Base-by-base conservation (phyloP, 2,888 invertebrate genomes). In the Julus scandinavius region DNA sequence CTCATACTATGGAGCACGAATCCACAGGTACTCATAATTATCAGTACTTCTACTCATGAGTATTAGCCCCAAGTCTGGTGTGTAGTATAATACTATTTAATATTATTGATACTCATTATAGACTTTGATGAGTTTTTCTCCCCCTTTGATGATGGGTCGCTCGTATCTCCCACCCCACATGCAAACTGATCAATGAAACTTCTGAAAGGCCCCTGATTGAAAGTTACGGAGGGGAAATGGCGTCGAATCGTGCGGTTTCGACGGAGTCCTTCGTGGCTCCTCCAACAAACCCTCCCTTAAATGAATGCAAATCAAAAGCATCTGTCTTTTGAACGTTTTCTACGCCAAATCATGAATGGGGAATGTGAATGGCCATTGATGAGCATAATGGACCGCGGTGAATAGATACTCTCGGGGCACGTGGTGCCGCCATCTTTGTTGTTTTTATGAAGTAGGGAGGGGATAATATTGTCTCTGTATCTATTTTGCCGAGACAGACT, bases 291-390 rank as follows among this genome's bases (percentile, higher is more conserved):
- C 85, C 85, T 40, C 49, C 85, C 29, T 49, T 13, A 45, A 45
- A 85, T 85, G 29, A 85, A 85, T 85, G 85, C 49, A 85, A 50
- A 85, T 85, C 85, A 85, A 85, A 85, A 85, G 85, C 85, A 85
- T 85, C 85, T 85, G 85, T 85, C 85, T 85, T 85, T 85, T 85
- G 80, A 80, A 40, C 80, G 80, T 29, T 80, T 80, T 80, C 80
- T 80, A 80, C 80, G 80, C 80, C 80, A 80, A 80, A 80, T 38
- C 80, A 80, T 80, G 80, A 80, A 80, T 80, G 80, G 80, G 29
- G 29, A 29, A 72, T 29, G 72, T 72, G 72, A 72, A 72, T 72
- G 72, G 80, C 80, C 80, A 80, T 80, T 80, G 80, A 80, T 80
- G 80, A 80, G 80, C 80, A 80, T 80, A 80, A 80, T 80, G 80